phyloP scores from a whole-genome alignment of 2,888 invertebrate species.

The Phorcus lineatus region DNA sequence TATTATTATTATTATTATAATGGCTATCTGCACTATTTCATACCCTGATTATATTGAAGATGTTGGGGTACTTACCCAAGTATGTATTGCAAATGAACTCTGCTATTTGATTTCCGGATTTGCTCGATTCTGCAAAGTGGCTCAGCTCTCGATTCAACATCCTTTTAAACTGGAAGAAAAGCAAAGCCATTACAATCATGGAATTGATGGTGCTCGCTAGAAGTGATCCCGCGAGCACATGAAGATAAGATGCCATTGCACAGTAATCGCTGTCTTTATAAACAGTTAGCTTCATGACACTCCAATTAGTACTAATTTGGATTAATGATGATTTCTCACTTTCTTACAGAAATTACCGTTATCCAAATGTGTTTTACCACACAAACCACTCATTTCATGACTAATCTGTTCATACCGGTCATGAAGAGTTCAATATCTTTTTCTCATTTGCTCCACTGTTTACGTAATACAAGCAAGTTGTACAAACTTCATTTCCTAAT shows the following conservation, averaged over 20 bases:
- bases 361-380: neutral
- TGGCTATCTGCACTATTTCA: too few relatives aligned
- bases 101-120: conserved; percentile 99
- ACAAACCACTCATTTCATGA: neutral
- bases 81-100: conserved; percentile 99
- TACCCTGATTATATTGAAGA: too few relatives aligned
- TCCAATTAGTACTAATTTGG: too few relatives aligned
- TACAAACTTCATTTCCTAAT: too few relatives aligned
- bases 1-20: too few relatives aligned
- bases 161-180: conserved; percentile 92
- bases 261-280: too few relatives aligned
- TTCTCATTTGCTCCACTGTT: neutral
- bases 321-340: too few relatives aligned
- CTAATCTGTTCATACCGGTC: neutral
- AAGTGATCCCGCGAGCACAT: neutral
- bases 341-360: too few relatives aligned
- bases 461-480: neutral
- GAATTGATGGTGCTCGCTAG: neutral
- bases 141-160: conserved; percentile 99
- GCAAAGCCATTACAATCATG: neutral
- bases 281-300: too few relatives aligned
- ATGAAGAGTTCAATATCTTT: neutral
- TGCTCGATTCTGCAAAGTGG: conserved; percentile 99
- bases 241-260: neutral
- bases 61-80: conserved; percentile 94